Evolutionary conservation across 2,888 invertebrate species (phyloP), one percentile per base, ranked within the genome.

Genomic region (Stenchaetothrips biformis): DNA sequence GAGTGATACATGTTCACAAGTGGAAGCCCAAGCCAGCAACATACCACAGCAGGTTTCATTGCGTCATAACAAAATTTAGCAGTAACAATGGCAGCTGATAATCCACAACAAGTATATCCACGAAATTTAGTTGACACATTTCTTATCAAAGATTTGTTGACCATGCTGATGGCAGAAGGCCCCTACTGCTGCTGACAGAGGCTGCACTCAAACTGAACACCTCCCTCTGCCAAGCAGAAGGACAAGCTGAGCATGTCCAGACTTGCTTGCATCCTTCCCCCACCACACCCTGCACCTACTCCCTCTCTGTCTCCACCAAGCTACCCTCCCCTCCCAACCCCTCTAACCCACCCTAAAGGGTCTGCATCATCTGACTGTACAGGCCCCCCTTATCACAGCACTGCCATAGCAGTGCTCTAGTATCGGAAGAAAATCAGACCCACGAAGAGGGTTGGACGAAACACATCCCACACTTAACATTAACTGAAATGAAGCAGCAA

Each of bases 51-150:
- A 8, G 67, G 67, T 74, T 74, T 74, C 8, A 74, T 25, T 7
- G 21, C 11, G 8, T 74, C 67, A 74, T 74, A 74, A 25, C 67
- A 74, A 21, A 74, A 25, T 25, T 74, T 74, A 25, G 67, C 67
- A 74, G 67, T 74, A 7, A 74, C 25, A 25, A 74, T 74, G 11
- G 67, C 67, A 74, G 67, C 67, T 25, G 67, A 74, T 74, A 74
- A 11, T 7, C 53, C 18, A 18, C 67, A 21, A 25, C 67, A 74
- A 25, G 67, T 74, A 21, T 25, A 25, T 25, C 67, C 21, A 21
- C 67, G 67, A 74, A 74, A 74, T 25, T 74, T 74, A 8, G 67
- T 9, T 2, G 67, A 74, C 7, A 74, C 25, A 8, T 21, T 9
- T 21, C 11, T 74, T 8, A 74, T 74, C 21, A 74, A n/a, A 74